Conservation (phyloP, 2,113 vertebrate genomes). For the Corvus moneduloides region DNA sequence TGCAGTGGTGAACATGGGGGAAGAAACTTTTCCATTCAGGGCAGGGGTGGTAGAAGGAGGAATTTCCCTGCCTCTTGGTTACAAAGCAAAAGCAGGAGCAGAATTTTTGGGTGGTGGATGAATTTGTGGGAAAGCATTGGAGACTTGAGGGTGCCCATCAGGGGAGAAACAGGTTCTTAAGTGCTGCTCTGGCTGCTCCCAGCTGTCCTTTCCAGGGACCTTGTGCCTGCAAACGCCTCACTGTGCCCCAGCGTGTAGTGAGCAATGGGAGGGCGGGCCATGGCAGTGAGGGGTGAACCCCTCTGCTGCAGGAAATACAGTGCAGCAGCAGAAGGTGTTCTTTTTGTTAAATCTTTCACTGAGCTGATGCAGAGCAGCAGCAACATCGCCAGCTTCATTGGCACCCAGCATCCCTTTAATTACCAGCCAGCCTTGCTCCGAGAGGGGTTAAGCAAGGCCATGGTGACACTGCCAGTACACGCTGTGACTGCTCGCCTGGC, state of each 20-base stretch:
- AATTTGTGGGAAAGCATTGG: background rate
- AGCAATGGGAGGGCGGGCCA: rapidly evolving
- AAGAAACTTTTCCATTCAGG: background rate
- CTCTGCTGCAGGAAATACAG: background rate
- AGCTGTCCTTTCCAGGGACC: background rate
- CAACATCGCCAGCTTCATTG: background rate
- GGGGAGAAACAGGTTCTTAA: background rate
- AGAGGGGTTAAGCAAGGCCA: background rate
- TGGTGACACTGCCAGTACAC: background rate
- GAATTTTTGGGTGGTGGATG: background rate
- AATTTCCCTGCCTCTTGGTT: background rate
- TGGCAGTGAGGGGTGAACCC: background rate
- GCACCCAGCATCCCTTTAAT: background rate
- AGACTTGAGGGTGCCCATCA: background rate
- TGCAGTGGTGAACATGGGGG: background rate
- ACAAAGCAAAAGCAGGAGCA: background rate
- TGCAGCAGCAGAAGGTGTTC: background rate
- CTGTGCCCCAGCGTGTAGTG: rapidly evolving
- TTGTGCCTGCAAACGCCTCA: rapidly evolving
- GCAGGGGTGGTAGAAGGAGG: background rate
- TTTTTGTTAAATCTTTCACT: background rate
- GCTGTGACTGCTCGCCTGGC: background rate
- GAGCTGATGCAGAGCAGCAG: background rate
- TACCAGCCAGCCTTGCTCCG: background rate
- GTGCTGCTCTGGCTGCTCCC: background rate